Evolutionary conservation across 2,888 invertebrate genomes (phyloP), one percentile per base, ranked within the genome.

Genomic region (Hydropsyche betteni): DNA sequence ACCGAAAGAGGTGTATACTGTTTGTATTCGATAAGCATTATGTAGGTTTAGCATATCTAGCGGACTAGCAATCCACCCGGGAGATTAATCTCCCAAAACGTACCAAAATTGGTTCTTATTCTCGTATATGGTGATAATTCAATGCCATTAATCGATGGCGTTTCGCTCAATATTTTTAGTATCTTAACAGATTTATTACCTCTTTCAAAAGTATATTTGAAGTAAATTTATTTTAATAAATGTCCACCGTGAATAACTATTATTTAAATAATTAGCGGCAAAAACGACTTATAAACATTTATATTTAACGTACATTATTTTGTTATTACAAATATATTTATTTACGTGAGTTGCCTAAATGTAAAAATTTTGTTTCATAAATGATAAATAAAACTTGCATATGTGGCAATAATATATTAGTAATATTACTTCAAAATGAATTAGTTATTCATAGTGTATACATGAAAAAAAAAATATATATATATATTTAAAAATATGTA

Each of bases 111-210:
- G 84, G 85, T 86, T 87, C 87, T 86, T 85, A 86, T 87, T 87
- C 87, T 87, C 86, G 85, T 86, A 84, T 85, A 84, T 85, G 83
- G 86, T 88, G 87, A 87, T 87, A 87, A 75, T 85, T 84, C 85
- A 84, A 86, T 85, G 86, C 82, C 86, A 83, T 83, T 81, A 24
- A 24, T 24, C 24, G 24, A 84, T 84, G 87, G 83, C 86, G 87
- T 86, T 83, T 83, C 86, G 88, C 88, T 88, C 88, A 88, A 88
- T 88, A 87, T 86, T 86, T 85, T 87, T 87, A 87, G 86, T 87
- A 85, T 85, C 86, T 87, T 86, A 86, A 87, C 86, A 86, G 87
- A 86, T 86, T 87, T 87, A 87, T 86, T 87, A 88, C 87, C 87
- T 88, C 87, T 87, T 87, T 87, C 87, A 85, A 86, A 87, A 87